Conservation (phyloP, 2,888 invertebrate genomes). For the Coelopa pilipes region DNA sequence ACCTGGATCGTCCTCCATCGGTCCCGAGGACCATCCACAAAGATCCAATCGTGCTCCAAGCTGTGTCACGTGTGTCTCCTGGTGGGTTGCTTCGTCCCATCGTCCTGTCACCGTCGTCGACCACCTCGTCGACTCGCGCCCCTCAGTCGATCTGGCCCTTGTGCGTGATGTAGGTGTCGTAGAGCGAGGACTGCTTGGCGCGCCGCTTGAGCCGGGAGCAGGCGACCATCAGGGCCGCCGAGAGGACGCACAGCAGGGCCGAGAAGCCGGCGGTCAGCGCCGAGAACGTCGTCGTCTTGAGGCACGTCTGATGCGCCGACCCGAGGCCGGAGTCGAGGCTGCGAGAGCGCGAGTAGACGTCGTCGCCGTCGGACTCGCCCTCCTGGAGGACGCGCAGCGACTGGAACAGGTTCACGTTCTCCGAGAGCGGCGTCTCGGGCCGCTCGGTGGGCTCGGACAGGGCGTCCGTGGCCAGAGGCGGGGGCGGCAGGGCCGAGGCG, state of each 20-base stretch:
- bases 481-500: constrained; percentile 21
- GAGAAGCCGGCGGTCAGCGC: constrained; percentile 77
- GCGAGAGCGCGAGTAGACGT: constrained; percentile 51
- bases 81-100: too few relatives aligned
- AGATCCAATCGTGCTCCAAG: too few relatives aligned
- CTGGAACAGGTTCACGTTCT: constrained; percentile 91
- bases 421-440: constrained; percentile 73
- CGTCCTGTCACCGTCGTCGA: too few relatives aligned
- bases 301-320: constrained; percentile 71
- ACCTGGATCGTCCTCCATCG: too few relatives aligned
- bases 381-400: constrained; percentile 88
- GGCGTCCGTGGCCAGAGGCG: constrained; percentile 35
- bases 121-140: background rate
- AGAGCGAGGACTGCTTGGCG: constrained; percentile 67
- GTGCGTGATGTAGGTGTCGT: constrained; percentile 72
- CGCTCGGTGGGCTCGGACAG: constrained; percentile 52
- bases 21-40: too few relatives aligned
- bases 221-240: constrained; percentile 78
- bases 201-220: constrained; percentile 79
- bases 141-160: constrained; percentile 72
- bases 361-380: constrained; percentile 75
- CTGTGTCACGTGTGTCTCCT: too few relatives aligned
- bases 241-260: constrained; percentile 77
- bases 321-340: constrained; percentile 41
- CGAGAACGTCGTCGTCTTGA: constrained; percentile 74